phyloP scores from a whole-genome alignment of 2,888 invertebrate species.

The Melanostoma mellinum region DNA sequence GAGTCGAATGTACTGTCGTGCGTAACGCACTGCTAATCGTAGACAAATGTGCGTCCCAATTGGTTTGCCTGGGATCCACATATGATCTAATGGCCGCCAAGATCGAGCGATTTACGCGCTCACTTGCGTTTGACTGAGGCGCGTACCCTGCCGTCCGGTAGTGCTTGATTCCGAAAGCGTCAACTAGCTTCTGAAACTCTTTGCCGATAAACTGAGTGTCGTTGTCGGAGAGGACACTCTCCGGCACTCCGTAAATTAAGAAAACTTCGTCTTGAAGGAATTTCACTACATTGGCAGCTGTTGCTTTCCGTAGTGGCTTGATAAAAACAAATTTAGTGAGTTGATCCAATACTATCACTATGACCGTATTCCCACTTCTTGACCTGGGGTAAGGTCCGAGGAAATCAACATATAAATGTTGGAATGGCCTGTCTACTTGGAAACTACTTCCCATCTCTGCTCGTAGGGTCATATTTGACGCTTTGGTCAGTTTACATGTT shows the following conservation, averaged over 20 bases:
- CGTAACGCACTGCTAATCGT: too few species aligned
- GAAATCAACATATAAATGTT: constrained; percentile 9
- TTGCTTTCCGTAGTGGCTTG: not conserved
- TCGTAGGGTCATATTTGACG: constrained; percentile 21
- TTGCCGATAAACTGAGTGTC: not conserved
- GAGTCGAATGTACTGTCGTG: too few species aligned
- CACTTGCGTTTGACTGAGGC: not conserved
- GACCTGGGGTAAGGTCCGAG: too few species aligned
- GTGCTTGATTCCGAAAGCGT: constrained; percentile 3
- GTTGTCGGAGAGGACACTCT: not conserved
- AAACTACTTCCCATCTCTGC: constrained; percentile 20
- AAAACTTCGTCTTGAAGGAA: not conserved
- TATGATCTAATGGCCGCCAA: not conserved
- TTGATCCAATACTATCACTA: not conserved
- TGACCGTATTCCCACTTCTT: not conserved
- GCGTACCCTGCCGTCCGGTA: constrained; percentile 2
- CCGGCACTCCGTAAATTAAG: not conserved
- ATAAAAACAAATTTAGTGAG: not conserved
- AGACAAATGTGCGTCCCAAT: not conserved
- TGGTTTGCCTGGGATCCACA: not conserved
- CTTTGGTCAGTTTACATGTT: constrained; percentile 30
- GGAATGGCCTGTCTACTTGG: constrained; percentile 34
- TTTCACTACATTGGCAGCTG: not conserved
- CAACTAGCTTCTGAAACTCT: not conserved
- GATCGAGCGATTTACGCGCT: too few species aligned